Percentiles rank a stretch among this genome's conserved stretches.
phyloP scores from a whole-genome alignment of 53 echinoderm and acorn worm genomes.

The Stichopus horrens region DNA sequence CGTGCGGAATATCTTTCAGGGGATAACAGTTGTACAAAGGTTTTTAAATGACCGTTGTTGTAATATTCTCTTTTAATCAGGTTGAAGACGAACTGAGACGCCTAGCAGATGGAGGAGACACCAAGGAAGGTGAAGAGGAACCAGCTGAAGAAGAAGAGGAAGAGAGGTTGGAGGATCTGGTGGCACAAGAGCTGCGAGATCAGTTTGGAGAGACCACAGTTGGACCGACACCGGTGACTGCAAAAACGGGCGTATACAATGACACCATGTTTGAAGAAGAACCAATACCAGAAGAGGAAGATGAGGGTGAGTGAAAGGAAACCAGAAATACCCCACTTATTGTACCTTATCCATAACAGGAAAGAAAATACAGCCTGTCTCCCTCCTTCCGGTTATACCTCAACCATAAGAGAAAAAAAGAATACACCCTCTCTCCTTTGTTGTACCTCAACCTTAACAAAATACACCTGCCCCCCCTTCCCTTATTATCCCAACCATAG shows the following conservation, averaged over 20 bases:
- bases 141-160: conserved; percentile 44
- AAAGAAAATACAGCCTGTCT: background rate
- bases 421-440: background rate
- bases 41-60: too few species aligned
- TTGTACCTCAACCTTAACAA: too few species aligned
- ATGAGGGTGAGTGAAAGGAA: conserved; percentile 39
- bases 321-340: background rate
- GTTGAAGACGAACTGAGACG: conserved; percentile 54
- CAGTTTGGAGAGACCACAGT: conserved; percentile 63
- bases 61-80: background rate
- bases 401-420: too few species aligned
- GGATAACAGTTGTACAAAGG: too few species aligned
- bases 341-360: background rate
- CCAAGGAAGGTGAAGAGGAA: conserved; percentile 43
- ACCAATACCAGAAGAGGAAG: conserved; percentile 55
- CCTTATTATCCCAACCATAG: too few species aligned
- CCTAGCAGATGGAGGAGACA: conserved; percentile 50
- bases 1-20: too few species aligned
- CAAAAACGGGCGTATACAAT: conserved; percentile 73
- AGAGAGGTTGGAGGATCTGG: conserved; percentile 70
- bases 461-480: too few species aligned
- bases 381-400: too few species aligned
- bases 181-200: conserved; percentile 76
- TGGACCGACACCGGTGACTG: conserved; percentile 15
- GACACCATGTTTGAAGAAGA: conserved; percentile 93